These are phyloP conservation scores for Pandemis corylana DNA, from an alignment of 2,888 invertebrate genomes.

Conservation along the genomic window DNA sequence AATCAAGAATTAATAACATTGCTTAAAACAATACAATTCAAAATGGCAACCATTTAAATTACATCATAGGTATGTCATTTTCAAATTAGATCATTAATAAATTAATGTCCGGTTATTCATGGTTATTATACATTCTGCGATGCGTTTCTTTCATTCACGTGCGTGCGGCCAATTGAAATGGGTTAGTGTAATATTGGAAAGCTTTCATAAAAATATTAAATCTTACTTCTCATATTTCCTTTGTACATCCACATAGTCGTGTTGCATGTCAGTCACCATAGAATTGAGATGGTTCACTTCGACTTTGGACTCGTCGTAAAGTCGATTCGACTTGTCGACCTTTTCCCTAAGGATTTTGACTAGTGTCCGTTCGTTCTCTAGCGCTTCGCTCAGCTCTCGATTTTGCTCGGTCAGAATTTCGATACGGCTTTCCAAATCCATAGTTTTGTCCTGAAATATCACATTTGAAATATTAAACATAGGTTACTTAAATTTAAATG, in stretches of 20 bases:
- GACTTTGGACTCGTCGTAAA: constrained; percentile 80
- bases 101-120: no score
- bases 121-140: no score
- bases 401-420: constrained; percentile 80
- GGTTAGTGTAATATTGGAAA: no score
- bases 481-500: not conserved
- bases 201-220: not conserved
- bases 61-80: no score
- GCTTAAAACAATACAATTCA: no score
- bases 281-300: constrained; percentile 76
- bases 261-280: constrained; percentile 74
- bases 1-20: no score
- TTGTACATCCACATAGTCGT: constrained; percentile 73
- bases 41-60: no score
- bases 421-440: constrained; percentile 74
- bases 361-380: constrained; percentile 83
- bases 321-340: constrained; percentile 76
- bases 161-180: no score
- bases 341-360: constrained; percentile 80
- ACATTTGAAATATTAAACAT: not conserved
- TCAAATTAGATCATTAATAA: no score
- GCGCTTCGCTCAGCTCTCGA: constrained; percentile 73
- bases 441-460: constrained; percentile 69
- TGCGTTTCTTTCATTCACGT: no score
- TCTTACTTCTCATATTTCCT: constrained; percentile 72